A percentile compares a stretch with the other conserved stretches of the same genome.
phyloP scores from a whole-genome alignment of 2,113 vertebrate species.

The Eretmochelys imbricata region DNA sequence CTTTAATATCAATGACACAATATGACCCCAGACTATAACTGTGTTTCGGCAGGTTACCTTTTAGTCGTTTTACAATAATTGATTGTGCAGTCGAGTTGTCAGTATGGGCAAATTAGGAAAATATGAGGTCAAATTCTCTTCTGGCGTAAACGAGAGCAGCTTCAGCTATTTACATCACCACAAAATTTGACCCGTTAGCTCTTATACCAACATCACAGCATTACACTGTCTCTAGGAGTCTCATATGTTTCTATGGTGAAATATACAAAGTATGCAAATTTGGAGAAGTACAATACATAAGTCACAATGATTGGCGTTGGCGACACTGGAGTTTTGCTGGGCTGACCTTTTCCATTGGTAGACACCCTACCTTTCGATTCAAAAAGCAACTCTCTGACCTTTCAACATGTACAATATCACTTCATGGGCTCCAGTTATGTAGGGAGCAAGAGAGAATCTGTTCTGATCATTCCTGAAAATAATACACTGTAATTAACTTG shows the following conservation, averaged over 20 bases:
- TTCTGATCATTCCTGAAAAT: neutral
- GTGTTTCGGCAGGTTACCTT: neutral
- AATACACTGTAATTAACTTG: neutral
- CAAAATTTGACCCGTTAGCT: neutral
- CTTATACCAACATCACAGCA: rapidly evolving
- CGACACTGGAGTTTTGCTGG: neutral
- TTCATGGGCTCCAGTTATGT: rapidly evolving
- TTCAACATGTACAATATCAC: neutral
- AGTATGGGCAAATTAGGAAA: neutral
- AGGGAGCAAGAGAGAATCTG: neutral
- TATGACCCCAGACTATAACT: conserved; percentile 22
- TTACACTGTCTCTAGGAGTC: neutral
- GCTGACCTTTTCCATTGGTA: neutral
- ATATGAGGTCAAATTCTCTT: neutral
- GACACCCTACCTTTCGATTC: rapidly evolving
- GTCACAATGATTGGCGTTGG: neutral
- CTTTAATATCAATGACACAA: conserved; percentile 42
- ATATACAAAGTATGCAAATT: neutral
- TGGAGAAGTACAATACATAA: neutral
- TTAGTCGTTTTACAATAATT: conserved; percentile 11
- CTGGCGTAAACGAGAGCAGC: neutral
- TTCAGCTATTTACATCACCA: neutral
- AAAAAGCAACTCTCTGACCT: neutral
- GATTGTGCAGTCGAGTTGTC: neutral
- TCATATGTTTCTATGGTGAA: neutral